These are phyloP conservation scores for Centropus bengalensis DNA, from an alignment of 2,113 vertebrate species.

Conservation along the genomic window DNA sequence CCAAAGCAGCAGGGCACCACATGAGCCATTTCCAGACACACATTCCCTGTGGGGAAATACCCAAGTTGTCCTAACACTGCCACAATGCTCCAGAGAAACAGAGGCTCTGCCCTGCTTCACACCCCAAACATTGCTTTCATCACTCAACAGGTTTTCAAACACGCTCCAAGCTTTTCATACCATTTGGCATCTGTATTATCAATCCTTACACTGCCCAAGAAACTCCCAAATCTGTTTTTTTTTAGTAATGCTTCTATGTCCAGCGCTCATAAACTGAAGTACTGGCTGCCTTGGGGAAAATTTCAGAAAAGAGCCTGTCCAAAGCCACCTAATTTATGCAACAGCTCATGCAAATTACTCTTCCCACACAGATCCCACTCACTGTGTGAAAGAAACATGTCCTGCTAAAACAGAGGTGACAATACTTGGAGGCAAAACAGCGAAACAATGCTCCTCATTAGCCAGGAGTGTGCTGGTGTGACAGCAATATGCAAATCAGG, in stretches of 20 bases:
- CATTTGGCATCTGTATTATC: background rate
- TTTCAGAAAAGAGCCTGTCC: background rate
- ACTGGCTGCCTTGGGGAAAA: background rate
- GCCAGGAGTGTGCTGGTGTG: background rate
- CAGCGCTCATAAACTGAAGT: background rate
- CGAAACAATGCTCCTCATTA: background rate
- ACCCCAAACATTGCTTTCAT: background rate
- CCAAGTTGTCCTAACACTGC: background rate
- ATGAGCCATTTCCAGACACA: background rate
- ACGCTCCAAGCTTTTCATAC: background rate
- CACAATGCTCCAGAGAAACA: background rate
- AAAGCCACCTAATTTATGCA: background rate
- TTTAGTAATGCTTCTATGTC: background rate
- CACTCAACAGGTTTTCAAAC: background rate
- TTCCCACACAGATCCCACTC: background rate
- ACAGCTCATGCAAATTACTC: background rate
- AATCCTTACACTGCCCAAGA: background rate
- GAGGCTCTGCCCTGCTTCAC: background rate
- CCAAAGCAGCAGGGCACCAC: background rate
- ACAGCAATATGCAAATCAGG: background rate
- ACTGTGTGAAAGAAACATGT: rapidly evolving
- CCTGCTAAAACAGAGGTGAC: background rate
- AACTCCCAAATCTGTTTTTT: background rate
- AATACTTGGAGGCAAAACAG: background rate
- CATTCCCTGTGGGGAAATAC: background rate